phyloP scores from a whole-genome alignment of 2,113 vertebrate species.

The Cheirogaleus medius region DNA sequence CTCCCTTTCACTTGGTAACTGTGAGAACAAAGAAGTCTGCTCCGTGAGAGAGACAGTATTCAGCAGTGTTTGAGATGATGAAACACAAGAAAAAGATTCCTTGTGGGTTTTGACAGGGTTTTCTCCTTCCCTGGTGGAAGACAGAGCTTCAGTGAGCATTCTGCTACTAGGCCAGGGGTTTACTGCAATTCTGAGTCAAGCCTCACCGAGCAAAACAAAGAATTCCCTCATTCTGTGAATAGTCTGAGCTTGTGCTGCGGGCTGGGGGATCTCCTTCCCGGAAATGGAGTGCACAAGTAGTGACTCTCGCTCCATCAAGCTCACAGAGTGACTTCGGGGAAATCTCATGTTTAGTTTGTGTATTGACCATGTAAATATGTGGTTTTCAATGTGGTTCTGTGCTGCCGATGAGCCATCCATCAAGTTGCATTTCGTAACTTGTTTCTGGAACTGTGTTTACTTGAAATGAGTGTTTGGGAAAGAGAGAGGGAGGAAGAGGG shows the following conservation, averaged over 20 bases:
- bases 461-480: neutral
- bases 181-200: neutral
- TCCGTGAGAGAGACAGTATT: neutral
- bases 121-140: neutral
- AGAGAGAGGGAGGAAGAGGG: neutral
- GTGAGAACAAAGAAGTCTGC: slow-evolving; percentile 52
- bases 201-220: neutral
- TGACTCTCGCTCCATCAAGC: neutral
- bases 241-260: neutral
- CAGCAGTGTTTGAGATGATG: slow-evolving; percentile 8
- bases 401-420: neutral
- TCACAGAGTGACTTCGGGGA: neutral
- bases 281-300: neutral
- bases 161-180: neutral
- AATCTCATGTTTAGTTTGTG: neutral
- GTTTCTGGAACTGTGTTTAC: neutral
- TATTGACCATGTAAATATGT: neutral
- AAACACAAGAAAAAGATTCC: slow-evolving; percentile 33
- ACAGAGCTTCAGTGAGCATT: neutral
- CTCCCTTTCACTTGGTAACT: neutral
- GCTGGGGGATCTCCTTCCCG: neutral
- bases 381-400: neutral
- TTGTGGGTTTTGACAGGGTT: neutral
- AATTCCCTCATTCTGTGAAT: neutral
- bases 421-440: neutral